Base-by-base conservation (phyloP, 2,888 invertebrate species). In the Argynnis bischoffii region DNA sequence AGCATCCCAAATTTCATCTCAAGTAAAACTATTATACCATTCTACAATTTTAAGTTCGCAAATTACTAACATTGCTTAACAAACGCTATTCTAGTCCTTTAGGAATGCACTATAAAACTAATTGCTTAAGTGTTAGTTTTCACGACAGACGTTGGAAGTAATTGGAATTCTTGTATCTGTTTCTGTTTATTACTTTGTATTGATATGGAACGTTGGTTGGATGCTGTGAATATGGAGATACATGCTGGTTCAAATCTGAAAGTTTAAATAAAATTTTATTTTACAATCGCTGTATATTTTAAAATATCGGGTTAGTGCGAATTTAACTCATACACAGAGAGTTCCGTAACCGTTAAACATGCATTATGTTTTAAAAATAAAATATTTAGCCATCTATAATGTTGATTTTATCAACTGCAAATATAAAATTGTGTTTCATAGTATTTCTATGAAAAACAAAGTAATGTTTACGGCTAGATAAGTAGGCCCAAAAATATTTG, bases 161-260 rank as follows among this genome's bases (percentile, higher is more conserved):
- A 70, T 67, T 70, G 70, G 64, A 72, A 70, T 68, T 71, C 72
- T 69, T 69, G 67, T 70, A 65, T 56, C 50, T 70, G 55, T 61
- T 66, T 50, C 21, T 48, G 50, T 48, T 41, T 66, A 50, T 50
- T 66, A 31, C 66, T 55, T 50, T 26, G 55, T 61, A 55, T 35
- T 18, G 18, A 48, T 35, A n/a, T 46, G 31, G 21, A 15, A 16
- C 1, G 48, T 60, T 15, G 48, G 3, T 41, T 31, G 15, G 50
- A 18, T n/a, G 18, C 16, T 51, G 15, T 11, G 13, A 14, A 16
- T 26, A 21, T 2, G 35, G 35, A 41, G 35, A 41, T 41, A 41
- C 11, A 41, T 3, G 16, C 21, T 1, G 59, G 4, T 59, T 26
- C n/a, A 13, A n/a, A n/a, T 26, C n/a, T 4, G 46, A 26, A 26